A percentile compares a stretch with the other conserved stretches of the same genome.
phyloP scores from a whole-genome alignment of 2,888 invertebrate species.

The Habrosyne pyritoides region DNA sequence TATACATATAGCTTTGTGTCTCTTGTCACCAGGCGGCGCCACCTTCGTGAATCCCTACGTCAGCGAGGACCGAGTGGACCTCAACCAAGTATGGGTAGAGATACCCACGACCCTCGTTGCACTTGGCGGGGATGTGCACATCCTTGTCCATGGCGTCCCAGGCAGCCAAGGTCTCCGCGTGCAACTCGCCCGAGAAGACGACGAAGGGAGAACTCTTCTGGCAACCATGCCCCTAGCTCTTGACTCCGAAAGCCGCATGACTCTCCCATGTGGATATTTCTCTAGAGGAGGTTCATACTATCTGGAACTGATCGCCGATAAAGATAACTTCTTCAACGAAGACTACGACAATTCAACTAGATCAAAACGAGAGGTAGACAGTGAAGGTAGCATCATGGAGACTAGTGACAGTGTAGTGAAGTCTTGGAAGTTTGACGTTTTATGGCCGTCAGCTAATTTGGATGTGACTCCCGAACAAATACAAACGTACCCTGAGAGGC shows the following conservation, averaged over 20 bases:
- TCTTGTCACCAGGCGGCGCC: conserved; percentile 60
- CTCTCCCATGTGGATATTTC: conserved; percentile 89
- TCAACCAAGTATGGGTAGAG: conserved; percentile 83
- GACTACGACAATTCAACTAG: conserved; percentile 50
- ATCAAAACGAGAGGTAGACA: conserved; percentile 55
- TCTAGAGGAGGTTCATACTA: conserved; percentile 87
- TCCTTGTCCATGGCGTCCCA: conserved; percentile 84
- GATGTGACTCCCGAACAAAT: conserved; percentile 89
- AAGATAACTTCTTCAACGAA: conserved; percentile 53
- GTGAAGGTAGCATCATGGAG: conserved; percentile 66
- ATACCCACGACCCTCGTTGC: conserved; percentile 91
- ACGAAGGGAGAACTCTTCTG: conserved; percentile 65
- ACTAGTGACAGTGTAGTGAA: conserved; percentile 72
- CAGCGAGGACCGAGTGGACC: conserved; percentile 64
- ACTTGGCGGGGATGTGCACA: conserved; percentile 90
- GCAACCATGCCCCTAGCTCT: conserved; percentile 78
- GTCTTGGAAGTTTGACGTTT: conserved; percentile 88
- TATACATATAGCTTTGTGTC: too few species aligned
- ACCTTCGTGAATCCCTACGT: conserved; percentile 68
- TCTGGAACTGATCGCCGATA: conserved; percentile 68
- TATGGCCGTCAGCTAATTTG: conserved; percentile 91
- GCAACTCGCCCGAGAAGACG: conserved; percentile 77
- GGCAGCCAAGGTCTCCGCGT: conserved; percentile 63
- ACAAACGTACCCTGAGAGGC: conserved; percentile 90
- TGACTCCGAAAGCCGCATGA: conserved; percentile 77